These are phyloP conservation scores for Camelus bactrianus DNA, from an alignment of 2,113 vertebrate species.

Conservation along the genomic window DNA sequence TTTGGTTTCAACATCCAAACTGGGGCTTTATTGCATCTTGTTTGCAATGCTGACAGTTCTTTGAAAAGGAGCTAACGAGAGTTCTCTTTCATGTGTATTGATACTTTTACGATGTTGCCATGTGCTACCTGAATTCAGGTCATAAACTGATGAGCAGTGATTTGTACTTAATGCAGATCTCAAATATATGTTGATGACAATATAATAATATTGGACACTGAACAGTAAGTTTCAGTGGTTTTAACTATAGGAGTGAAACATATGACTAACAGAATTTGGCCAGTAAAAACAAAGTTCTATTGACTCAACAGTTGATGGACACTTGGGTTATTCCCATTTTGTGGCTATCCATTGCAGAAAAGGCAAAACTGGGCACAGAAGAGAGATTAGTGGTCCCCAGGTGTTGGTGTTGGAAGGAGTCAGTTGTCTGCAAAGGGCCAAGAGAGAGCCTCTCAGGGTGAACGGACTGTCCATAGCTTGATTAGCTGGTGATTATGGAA, in stretches of 20 bases:
- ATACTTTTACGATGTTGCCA: background rate
- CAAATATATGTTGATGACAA: background rate
- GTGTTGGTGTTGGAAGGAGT: background rate
- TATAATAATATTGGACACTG: no score
- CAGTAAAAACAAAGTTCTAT: background rate
- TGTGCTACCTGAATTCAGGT: background rate
- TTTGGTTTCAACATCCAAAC: background rate
- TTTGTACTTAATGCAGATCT: background rate
- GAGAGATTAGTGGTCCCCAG: background rate
- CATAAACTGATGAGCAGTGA: background rate
- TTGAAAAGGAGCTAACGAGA: background rate
- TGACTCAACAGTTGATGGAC: background rate
- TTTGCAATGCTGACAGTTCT: background rate
- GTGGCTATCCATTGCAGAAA: background rate
- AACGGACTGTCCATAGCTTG: background rate
- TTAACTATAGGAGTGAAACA: background rate
- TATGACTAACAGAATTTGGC: background rate
- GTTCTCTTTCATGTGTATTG: background rate
- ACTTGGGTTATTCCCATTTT: background rate
- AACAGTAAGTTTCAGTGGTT: background rate
- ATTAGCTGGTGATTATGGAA: background rate
- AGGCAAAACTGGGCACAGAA: background rate
- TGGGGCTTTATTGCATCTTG: background rate
- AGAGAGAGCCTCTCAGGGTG: background rate
- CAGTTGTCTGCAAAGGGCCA: background rate